Base-by-base conservation (phyloP, 2,797 vertebrate genomes). In the Alfaro cultratus region DNA sequence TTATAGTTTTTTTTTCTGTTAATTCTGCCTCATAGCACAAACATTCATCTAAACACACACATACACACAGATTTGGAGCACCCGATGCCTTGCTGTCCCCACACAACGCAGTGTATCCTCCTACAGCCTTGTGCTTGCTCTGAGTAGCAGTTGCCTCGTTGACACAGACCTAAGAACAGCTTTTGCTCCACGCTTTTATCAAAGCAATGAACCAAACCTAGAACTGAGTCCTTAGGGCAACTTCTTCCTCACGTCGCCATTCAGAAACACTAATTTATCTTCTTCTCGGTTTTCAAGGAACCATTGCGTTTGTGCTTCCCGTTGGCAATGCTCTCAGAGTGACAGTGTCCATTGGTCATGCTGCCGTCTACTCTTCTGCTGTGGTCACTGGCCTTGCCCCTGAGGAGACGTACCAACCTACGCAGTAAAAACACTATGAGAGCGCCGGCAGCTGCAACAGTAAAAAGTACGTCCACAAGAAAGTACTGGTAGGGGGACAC, bases 401-500 rank as follows among this genome's bases (percentile, higher is more conserved):
- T 92, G 79, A 97, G 78, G 77, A 95, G 89, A 80, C 93, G 96
- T 55, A 91, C 92, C 89, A 97, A 86, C 91, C 95, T 92, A 83
- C 92, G 93, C 86, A 97, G 76, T 60, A 93, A 71, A 77, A 94
- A 97, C 85, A 91, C 90, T 9, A 92, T 41, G 82, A 97, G 91
- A 82, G 94, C 91, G 91, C 96, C 76, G 91, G 87, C 93, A 9
- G 93, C 92, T 36, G 90, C 93, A 45, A 97, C 82, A 79, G 96
- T 94, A 77, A 96, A 81, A 51, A 96, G 85, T 85, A 99, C 95
- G 88, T 99, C 98, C 94, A 99, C 83, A 88, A 99, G 93, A 91
- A 99, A 99, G 95, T 99, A 99, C 94, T 99, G 98, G 93, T 96
- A 97, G 4, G 95, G 95, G 86, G 97, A 96, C 84, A 99, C 96